phyloP scores from a whole-genome alignment of 2,797 vertebrate species.

The Lithobates sylvaticus region DNA sequence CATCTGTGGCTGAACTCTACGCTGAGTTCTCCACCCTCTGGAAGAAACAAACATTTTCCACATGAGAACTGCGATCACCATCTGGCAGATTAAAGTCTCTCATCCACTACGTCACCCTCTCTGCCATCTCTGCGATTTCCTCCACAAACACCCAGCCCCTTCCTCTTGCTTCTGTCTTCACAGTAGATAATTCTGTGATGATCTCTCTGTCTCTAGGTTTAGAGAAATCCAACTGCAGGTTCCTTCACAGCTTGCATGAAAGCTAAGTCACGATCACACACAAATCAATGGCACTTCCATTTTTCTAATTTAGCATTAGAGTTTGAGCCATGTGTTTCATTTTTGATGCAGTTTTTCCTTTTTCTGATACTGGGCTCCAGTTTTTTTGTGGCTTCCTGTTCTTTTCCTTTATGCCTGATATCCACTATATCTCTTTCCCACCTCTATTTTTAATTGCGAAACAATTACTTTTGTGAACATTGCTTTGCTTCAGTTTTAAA shows the following conservation, averaged over 20 bases:
- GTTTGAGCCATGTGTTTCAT: constrained; percentile 1
- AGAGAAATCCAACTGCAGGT: not conserved
- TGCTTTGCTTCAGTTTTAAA: too few species aligned
- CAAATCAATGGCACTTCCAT: not conserved
- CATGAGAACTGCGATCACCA: constrained; percentile 23
- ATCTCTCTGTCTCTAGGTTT: not conserved
- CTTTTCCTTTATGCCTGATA: too few species aligned
- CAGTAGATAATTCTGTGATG: constrained; percentile 15
- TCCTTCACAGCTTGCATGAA: not conserved
- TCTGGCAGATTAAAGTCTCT: constrained; percentile 35
- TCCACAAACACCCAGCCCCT: constrained; percentile 27
- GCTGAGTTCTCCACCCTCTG: constrained; percentile 3
- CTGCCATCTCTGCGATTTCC: constrained; percentile 38
- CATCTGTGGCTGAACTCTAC: not conserved
- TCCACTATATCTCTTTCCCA: too few species aligned
- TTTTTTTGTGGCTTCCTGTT: too few species aligned
- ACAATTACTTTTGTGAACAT: too few species aligned
- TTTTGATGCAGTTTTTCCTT: too few species aligned
- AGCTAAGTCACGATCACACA: not conserved
- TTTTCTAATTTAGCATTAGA: not conserved
- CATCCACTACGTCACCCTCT: constrained; percentile 9
- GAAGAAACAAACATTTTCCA: constrained; percentile 26
- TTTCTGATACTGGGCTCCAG: too few species aligned
- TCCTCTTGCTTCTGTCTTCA: constrained; percentile 33
- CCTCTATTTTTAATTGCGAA: too few species aligned